phyloP scores from a whole-genome alignment of 2,888 invertebrate genomes.

The Scaptomyza flava region DNA sequence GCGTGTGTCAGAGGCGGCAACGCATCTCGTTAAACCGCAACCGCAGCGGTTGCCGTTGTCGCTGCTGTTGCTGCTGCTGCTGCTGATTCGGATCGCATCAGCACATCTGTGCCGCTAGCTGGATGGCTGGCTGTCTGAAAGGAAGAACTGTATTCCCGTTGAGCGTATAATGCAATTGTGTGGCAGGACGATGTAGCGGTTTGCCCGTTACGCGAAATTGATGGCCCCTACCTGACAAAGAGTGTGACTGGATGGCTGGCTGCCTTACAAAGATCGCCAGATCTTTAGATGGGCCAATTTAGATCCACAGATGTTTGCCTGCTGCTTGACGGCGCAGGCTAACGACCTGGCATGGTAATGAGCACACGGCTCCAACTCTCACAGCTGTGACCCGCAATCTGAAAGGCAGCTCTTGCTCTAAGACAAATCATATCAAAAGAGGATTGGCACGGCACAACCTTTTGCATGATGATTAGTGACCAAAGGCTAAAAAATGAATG shows the following conservation, averaged over 20 bases:
- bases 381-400: constrained; percentile 53
- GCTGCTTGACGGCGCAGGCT: constrained; percentile 53
- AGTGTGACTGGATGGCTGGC: constrained; percentile 4
- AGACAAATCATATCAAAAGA: background rate
- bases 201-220: constrained; percentile 71
- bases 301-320: constrained; percentile 69
- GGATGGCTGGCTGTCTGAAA: constrained; percentile 11
- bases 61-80: constrained; percentile 33
- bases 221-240: constrained; percentile 51
- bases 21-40: constrained; percentile 82
- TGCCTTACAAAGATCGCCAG: constrained; percentile 32
- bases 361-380: constrained; percentile 32
- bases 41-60: constrained; percentile 45
- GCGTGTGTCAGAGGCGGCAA: constrained; percentile 76
- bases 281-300: constrained; percentile 70
- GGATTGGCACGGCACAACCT: background rate
- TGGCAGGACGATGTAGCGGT: constrained; percentile 66
- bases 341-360: constrained; percentile 41
- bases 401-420: background rate
- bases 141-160: constrained; percentile 56
- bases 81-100: constrained; percentile 69
- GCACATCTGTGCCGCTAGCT: constrained; percentile 74
- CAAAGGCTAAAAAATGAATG: too few species aligned
- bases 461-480: too few species aligned
- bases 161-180: constrained; percentile 68